Evolutionary conservation across 1,140 invertebrate genomes (phyloP), one percentile per base, ranked within the genome.

Genomic region (Bombus terrestris): DNA sequence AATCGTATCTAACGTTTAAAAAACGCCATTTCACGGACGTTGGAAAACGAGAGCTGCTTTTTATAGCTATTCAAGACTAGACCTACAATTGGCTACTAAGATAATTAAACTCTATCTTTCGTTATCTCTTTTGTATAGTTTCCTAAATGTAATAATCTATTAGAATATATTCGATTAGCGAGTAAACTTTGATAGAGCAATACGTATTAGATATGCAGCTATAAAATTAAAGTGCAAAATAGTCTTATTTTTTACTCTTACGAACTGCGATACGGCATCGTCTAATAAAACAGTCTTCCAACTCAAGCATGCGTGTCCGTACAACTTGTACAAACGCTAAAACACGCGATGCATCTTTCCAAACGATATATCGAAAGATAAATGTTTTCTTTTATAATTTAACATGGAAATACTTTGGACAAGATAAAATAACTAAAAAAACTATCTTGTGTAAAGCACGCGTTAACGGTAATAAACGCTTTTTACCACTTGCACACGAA

Each of bases 241-340:
- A 85, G 77, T 81, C 80, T 76, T 83, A 75, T 86, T 15, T 88
- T 80, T 35, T 35, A 89, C 57, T 71, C 68, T 83, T 79, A 64
- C 66, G 81, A 83, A 74, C 28, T 35, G 53, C 62, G 66, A 84
- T 71, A 53, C 66, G 22, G 43, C 66, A 57, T n/a, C 73, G 79
- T 77, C 68, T 88, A 88, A 88, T 81, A 79, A 85, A 83, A 75
- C 81, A 87, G 82, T 89, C 85, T 90, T 89, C 75, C 53, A 37
- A 89, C 83, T 78, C 62, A 78, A 86, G 62, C 83, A 81, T 78
- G 53, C 85, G 66, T 43, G 22, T 39, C n/a, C 43, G 73, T 77
- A 47, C 43, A 47, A 47, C 43, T 57, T 88, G 41, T 47, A 77
- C 62, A 35, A 69, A 85, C 43, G 43, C 28, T 73, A 37, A 79